Conservation (phyloP, 2,113 vertebrate genomes). For the Siniperca chuatsi region DNA sequence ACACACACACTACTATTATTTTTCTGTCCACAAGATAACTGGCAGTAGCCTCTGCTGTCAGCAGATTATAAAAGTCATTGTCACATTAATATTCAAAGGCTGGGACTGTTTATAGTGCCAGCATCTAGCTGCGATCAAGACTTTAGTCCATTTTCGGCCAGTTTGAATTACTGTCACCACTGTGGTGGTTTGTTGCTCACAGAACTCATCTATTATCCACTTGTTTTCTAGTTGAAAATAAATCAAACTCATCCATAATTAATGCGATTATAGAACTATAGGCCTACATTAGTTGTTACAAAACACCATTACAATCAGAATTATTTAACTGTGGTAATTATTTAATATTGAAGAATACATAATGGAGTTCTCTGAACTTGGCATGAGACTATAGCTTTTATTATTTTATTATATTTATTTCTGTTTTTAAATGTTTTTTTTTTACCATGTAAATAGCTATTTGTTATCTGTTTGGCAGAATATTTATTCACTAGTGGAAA, state of each 20-base stretch:
- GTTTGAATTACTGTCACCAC: constrained; percentile 55
- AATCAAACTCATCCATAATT: constrained; percentile 62
- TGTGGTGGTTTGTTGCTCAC: constrained; percentile 47
- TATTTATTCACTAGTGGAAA: neutral
- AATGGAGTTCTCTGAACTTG: constrained; percentile 32
- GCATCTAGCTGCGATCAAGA: constrained; percentile 73
- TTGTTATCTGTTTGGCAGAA: neutral
- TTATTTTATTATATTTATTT: constrained; percentile 23
- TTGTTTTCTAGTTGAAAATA: constrained; percentile 71
- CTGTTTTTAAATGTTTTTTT: neutral
- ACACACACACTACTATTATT: constrained; percentile 29
- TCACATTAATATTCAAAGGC: constrained; percentile 74
- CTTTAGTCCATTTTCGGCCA: constrained; percentile 56
- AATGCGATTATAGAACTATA: constrained; percentile 43
- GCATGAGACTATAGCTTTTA: constrained; percentile 6
- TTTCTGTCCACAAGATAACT: constrained; percentile 42
- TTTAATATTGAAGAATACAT: constrained; percentile 59
- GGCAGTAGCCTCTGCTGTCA: constrained; percentile 41
- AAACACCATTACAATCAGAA: constrained; percentile 68
- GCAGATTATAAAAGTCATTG: constrained; percentile 66
- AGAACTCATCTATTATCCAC: constrained; percentile 68
- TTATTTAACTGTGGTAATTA: constrained; percentile 51
- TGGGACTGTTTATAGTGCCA: constrained; percentile 58
- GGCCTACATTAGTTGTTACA: constrained; percentile 62
- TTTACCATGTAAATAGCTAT: neutral